phyloP scores from a whole-genome alignment of 2,797 vertebrate species.

The Malacoraja senta region DNA sequence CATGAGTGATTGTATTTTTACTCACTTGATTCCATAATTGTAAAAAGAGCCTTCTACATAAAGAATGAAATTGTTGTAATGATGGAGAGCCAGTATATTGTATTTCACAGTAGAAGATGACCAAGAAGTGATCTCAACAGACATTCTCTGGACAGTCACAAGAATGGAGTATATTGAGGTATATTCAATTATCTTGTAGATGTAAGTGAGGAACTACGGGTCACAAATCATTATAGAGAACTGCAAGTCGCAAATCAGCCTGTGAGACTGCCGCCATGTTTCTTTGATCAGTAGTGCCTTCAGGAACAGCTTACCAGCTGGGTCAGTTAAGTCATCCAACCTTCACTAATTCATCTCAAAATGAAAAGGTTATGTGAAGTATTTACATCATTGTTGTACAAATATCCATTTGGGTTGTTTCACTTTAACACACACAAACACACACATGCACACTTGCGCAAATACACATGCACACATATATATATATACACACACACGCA shows the following conservation, averaged over 20 bases:
- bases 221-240: background rate
- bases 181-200: background rate
- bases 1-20: background rate
- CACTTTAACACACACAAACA: background rate
- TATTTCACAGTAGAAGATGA: background rate
- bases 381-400: background rate
- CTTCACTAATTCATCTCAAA: background rate
- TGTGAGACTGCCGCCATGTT: background rate
- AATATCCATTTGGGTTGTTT: background rate
- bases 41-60: background rate
- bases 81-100: background rate
- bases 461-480: too few species aligned
- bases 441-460: too few species aligned
- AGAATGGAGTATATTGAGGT: background rate
- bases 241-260: background rate
- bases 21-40: background rate
- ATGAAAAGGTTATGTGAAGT: background rate
- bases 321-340: background rate
- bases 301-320: background rate
- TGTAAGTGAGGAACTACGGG: background rate
- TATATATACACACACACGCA: too few species aligned
- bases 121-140: background rate
- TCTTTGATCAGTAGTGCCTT: background rate
- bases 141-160: background rate
- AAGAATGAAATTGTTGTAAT: background rate